Base-by-base conservation (phyloP, 2,797 vertebrate species). In the Balearica regulorum region DNA sequence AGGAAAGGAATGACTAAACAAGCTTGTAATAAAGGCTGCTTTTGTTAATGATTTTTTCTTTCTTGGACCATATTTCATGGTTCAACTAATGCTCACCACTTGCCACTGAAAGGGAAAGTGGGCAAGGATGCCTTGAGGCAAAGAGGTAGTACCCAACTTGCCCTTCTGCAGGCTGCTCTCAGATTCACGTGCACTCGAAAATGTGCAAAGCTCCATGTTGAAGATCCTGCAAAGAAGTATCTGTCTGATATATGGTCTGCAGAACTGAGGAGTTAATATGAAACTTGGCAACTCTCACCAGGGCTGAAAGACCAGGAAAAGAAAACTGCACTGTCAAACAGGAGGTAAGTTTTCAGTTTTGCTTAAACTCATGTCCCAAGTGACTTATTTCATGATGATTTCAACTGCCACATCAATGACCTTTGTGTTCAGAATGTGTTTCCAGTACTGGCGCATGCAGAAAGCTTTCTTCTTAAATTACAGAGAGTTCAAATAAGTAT, bases 381-480 rank as follows among this genome's bases (percentile, higher is more conserved):
- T 62, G 89, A 83, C 84, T 97, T 93, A 92, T 91, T 97, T 95
- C 78, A 53, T 35, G 79, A 94, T 92, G 92, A 96, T 94, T 97
- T 97, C 90, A 96, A 76, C 87, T 43, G 82, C 92, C 96, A 95
- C 94, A 92, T 93, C 89, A 58, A 87, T 95, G 96, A 97, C 95
- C 95, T 94, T 78, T 91, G 84, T 69, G 82, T 87, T 94, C 82
- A 85, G 87, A 96, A 78, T 93, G 83, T 61, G 66, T 94, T 97
- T 91, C 84, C 84, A 97, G 92, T 53, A 64, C 92, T 93, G 91
- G 93, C 2, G 0, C 73, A 93, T 13, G 72, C 85, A 91, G 93
- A 96, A 94, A 94, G 65, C 76, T 94, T 94, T 95, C 96, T 93
- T 92, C 96, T 97, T 96, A 94, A 95, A 76, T 97, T 96, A 96